phyloP scores from a whole-genome alignment of 2,113 vertebrate species.

The Oncorhynchus masou region DNA sequence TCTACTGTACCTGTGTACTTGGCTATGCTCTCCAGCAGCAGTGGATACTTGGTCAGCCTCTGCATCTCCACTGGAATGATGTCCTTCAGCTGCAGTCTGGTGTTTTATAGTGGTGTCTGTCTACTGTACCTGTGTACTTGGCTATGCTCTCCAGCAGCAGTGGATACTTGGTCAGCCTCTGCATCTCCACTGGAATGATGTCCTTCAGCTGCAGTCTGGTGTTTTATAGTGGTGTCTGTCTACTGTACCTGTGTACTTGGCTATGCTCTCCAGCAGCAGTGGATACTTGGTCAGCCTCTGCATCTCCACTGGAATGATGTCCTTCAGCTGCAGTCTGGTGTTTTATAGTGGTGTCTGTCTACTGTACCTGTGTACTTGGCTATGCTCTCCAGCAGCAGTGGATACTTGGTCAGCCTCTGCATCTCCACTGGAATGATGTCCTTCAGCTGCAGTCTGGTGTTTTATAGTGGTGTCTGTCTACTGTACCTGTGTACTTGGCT shows the following conservation, averaged over 20 bases:
- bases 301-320: constrained; percentile 97
- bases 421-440: constrained; percentile 97
- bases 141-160: constrained; percentile 95
- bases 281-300: constrained; percentile 96
- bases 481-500: constrained; percentile 90
- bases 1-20: constrained; percentile 87
- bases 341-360: no score
- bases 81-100: constrained; percentile 91
- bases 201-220: constrained; percentile 90
- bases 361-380: constrained; percentile 90
- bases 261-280: constrained; percentile 93
- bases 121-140: constrained; percentile 87
- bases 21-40: constrained; percentile 93
- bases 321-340: constrained; percentile 87
- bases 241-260: constrained; percentile 88
- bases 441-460: constrained; percentile 85
- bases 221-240: no score
- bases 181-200: constrained; percentile 96
- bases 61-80: constrained; percentile 97
- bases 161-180: constrained; percentile 94
- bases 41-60: constrained; percentile 94
- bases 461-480: background rate
- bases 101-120: no score
- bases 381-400: constrained; percentile 93
- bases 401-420: constrained; percentile 96